Evolutionary conservation across 2,113 vertebrate genomes (phyloP), one percentile per base, ranked within the genome.

Genomic region (Pristiophorus japonicus): DNA sequence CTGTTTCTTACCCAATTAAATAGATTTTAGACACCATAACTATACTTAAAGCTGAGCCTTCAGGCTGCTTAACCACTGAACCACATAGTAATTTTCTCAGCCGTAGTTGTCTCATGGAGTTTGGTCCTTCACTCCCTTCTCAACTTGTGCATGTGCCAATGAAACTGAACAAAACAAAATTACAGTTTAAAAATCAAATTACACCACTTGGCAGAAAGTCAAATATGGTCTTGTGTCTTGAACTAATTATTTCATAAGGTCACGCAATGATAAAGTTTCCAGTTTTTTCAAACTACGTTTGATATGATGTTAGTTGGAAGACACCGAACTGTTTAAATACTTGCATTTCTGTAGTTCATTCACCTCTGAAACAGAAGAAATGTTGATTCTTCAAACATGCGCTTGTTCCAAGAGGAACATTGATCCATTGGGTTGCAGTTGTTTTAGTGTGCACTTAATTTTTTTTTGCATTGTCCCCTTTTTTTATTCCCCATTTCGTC

Each of bases 241-340:
- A 87, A 87, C 47, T 87, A 47, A 96, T 94, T 96, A 59, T 95
- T 96, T 96, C 34, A 12, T 18, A 95, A 66, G 95, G 95, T 96
- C 96, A 95, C 45, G 38, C 84, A 75, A 96, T 96, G 96, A 96
- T 96, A 95, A 96, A 96, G 75, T 94, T 81, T 95, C 67, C 87
- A 95, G 66, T 95, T 90, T 63, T 81, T 81, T 0, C 78, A 81
- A 81, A 16, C 78, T 16, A 81, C 38, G 16, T n/a, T 38, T 81
- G 84, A 63, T n/a, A 63, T 62, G 75, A 59, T 88, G 45, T 81
- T n/a, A 38, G 55, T 38, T 93, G 45, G 24, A 90, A 90, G 51
- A 51, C 47, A 8, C 22, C 30, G 63, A 7, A 92, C 30, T 65
- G 24, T 87, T 90, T 27, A n/a, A 38, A 34, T 38, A n/a, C 34